Evolutionary conservation across 2,888 invertebrate species (phyloP).

Genomic region (Cotesia congregata): DNA sequence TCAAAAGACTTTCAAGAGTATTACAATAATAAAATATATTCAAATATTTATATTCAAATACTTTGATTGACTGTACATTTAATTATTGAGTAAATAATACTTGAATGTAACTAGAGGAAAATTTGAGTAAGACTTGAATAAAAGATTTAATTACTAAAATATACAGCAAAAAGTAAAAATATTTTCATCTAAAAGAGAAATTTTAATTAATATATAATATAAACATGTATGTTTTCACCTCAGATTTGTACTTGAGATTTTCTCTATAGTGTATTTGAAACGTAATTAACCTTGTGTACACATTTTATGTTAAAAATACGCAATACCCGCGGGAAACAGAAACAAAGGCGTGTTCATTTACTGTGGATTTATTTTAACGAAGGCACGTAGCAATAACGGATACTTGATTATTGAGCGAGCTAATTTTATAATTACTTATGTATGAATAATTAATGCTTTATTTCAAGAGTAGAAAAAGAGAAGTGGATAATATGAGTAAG

Average conservation of each 20-base stretch:
- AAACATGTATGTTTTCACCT: not conserved
- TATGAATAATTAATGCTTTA: not conserved
- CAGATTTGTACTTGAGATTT: not conserved
- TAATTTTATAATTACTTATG: not conserved
- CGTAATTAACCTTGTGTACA: not conserved
- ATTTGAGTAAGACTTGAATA: not conserved
- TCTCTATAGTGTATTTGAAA: not conserved
- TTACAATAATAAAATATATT: not conserved
- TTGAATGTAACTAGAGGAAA: not conserved
- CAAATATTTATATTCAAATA: not conserved
- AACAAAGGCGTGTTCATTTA: not conserved
- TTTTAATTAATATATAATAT: not conserved
- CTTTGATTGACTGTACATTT: not conserved
- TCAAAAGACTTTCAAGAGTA: not conserved
- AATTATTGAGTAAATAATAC: not conserved
- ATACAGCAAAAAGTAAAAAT: not conserved
- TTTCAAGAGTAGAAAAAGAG: not conserved
- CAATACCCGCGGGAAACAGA: not conserved
- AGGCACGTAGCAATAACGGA: not conserved
- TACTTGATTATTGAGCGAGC: not conserved
- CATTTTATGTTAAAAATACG: not conserved
- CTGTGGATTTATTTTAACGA: not conserved
- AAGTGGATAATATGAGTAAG: not conserved
- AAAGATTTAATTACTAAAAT: not conserved
- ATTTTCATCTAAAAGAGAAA: not conserved